Conservation (phyloP, 1,140 invertebrate genomes). For the Philotrypesis tridentata region DNA sequence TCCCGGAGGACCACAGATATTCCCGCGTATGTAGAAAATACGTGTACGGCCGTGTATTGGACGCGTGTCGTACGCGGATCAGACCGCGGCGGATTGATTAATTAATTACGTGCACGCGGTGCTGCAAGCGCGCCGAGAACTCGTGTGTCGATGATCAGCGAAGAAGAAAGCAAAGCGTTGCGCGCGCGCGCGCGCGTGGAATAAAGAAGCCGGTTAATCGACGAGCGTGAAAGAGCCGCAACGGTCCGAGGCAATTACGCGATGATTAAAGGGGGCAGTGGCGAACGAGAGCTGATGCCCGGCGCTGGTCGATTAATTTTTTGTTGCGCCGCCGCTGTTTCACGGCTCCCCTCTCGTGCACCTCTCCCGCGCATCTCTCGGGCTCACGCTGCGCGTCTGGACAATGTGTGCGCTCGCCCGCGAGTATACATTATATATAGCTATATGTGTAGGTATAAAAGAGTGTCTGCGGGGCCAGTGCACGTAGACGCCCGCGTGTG, state of each 20-base stretch:
- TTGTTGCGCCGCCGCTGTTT: not conserved
- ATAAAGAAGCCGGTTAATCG: slow-evolving; percentile 37
- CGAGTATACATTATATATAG: no score
- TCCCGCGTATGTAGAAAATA: no score
- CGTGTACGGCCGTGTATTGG: no score
- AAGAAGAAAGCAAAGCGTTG: not conserved
- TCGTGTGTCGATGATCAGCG: not conserved
- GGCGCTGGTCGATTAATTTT: slow-evolving; percentile 26
- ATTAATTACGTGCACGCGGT: slow-evolving; percentile 34
- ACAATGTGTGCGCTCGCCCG: not conserved
- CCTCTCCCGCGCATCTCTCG: not conserved
- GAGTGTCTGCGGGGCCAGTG: no score
- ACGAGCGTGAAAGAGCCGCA: slow-evolving; percentile 33
- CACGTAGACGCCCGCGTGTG: not conserved
- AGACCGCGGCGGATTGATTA: not conserved
- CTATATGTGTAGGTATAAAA: no score
- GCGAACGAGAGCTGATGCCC: not conserved
- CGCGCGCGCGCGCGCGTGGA: slow-evolving; percentile 4
- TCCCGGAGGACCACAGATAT: no score
- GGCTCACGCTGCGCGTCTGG: slow-evolving; percentile 12
- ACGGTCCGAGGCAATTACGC: slow-evolving; percentile 45
- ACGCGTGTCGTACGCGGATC: no score
- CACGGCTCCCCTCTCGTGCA: not conserved
- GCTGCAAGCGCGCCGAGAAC: not conserved
- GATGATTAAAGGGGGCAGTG: slow-evolving; percentile 23